Conservation (phyloP, 2,888 invertebrate genomes). For the Apamea sordens region DNA sequence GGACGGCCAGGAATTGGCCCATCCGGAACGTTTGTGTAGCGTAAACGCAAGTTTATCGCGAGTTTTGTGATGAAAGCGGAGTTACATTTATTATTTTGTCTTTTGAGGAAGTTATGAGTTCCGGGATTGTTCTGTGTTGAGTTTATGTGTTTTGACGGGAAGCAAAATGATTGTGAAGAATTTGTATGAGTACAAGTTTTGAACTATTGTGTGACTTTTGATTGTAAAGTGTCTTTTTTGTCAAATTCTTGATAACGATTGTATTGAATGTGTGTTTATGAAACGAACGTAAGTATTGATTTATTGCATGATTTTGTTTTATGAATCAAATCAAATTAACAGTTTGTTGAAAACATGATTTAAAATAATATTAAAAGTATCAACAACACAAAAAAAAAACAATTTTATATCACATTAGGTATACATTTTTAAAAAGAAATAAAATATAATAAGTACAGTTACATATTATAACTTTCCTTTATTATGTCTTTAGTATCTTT, state of each 20-base stretch:
- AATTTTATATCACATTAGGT: background rate
- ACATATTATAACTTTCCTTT: no score
- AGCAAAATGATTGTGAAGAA: slow-evolving; percentile 1
- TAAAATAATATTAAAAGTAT: background rate
- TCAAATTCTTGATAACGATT: background rate
- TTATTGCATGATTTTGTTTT: background rate
- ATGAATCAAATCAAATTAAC: background rate
- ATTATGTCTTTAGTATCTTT: no score
- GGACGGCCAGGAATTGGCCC: slow-evolving; percentile 62
- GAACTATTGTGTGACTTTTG: slow-evolving; percentile 30
- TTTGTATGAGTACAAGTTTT: slow-evolving; percentile 16
- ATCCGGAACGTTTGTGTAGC: slow-evolving; percentile 54
- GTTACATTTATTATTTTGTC: slow-evolving; percentile 31
- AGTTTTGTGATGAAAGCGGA: slow-evolving; percentile 34
- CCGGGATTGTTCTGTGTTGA: slow-evolving; percentile 10
- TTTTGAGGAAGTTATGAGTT: slow-evolving; percentile 33
- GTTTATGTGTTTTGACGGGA: slow-evolving; percentile 1
- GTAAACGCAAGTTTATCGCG: slow-evolving; percentile 58
- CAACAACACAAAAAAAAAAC: background rate
- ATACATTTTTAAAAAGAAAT: no score
- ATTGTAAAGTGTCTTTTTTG: slow-evolving; percentile 1
- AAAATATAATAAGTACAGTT: background rate
- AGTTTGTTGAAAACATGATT: background rate
- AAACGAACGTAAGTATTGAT: background rate
- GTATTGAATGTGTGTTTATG: background rate